phyloP scores from a whole-genome alignment of 2,113 vertebrate genomes.

The Bufo bufo region DNA sequence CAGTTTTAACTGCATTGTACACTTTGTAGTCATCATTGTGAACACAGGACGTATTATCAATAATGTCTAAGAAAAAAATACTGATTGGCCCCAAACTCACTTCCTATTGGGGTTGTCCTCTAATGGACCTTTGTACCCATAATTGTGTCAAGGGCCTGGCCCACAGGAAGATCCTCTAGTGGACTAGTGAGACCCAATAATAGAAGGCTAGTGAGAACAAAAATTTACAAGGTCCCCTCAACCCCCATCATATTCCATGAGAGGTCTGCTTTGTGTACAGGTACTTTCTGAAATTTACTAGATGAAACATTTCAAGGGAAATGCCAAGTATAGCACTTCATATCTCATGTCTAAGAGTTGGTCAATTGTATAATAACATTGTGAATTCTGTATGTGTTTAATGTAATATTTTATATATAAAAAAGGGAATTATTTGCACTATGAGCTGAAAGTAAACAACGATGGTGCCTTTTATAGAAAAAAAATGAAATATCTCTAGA shows the following conservation, averaged over 20 bases:
- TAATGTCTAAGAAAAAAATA: too few species aligned
- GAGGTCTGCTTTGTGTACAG: not conserved
- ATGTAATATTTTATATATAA: slow-evolving; percentile 61
- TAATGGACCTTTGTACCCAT: too few species aligned
- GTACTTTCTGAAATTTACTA: not conserved
- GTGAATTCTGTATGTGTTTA: slow-evolving; percentile 59
- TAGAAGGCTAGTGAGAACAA: too few species aligned
- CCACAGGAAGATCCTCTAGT: too few species aligned
- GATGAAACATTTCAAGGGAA: slow-evolving; percentile 51
- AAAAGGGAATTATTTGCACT: slow-evolving; percentile 74
- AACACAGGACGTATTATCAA: too few species aligned
- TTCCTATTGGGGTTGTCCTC: too few species aligned
- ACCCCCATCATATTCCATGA: not conserved
- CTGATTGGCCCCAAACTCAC: too few species aligned
- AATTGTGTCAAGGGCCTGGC: too few species aligned
- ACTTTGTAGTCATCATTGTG: too few species aligned
- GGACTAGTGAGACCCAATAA: not conserved
- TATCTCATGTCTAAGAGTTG: slow-evolving; percentile 52
- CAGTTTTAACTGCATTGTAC: too few species aligned
- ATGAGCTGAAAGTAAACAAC: slow-evolving; percentile 66
- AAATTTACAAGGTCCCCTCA: not conserved
- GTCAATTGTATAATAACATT: slow-evolving; percentile 60
- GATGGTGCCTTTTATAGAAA: slow-evolving; percentile 65
- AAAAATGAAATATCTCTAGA: slow-evolving; percentile 58
- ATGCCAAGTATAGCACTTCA: slow-evolving; percentile 67